These are phyloP conservation scores for Ostrea edulis DNA, from an alignment of 1,140 invertebrate genomes.

Conservation along the genomic window DNA sequence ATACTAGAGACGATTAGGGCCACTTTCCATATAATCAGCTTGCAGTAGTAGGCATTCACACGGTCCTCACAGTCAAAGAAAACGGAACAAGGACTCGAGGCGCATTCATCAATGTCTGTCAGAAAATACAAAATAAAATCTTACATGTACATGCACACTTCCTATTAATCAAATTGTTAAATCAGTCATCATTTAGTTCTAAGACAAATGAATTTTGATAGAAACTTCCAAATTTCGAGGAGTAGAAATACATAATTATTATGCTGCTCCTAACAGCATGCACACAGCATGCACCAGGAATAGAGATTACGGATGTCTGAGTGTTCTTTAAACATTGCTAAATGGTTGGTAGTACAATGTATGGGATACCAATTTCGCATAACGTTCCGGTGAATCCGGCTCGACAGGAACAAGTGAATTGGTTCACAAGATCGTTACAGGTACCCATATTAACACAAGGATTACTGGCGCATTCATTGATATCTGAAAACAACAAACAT, in stretches of 20 bases:
- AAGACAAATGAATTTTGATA: background rate
- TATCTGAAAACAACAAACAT: conserved; percentile 82
- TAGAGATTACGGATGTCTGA: too few relatives aligned
- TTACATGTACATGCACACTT: background rate
- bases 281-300: too few relatives aligned
- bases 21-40: background rate
- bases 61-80: conserved; percentile 33
- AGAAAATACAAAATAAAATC: background rate
- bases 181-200: background rate
- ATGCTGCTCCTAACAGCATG: background rate
- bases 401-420: conserved; percentile 62
- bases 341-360: background rate
- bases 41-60: conserved; percentile 8
- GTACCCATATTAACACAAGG: conserved; percentile 84
- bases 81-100: background rate
- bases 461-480: conserved; percentile 95
- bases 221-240: background rate
- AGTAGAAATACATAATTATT: background rate
- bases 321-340: too few relatives aligned
- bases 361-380: conserved; percentile 22
- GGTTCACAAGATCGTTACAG: conserved; percentile 62
- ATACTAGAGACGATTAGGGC: background rate
- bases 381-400: conserved; percentile 54
- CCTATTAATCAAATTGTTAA: background rate
- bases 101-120: conserved; percentile 47